phyloP scores from a whole-genome alignment of 2,888 invertebrate genomes.

The Platycheirus albimanus region DNA sequence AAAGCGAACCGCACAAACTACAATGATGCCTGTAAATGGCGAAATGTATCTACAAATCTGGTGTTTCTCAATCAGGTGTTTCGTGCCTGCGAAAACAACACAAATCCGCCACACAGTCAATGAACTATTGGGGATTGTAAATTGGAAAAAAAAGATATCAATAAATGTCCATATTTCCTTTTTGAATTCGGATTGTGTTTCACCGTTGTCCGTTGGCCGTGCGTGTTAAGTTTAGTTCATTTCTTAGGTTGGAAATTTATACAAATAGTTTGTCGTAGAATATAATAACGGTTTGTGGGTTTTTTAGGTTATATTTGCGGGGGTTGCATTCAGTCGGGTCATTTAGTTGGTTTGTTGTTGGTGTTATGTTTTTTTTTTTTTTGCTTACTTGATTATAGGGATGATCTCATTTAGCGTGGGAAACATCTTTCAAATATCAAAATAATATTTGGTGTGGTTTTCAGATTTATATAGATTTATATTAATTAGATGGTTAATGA shows the following conservation, averaged over 20 bases:
- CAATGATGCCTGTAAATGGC: conserved; percentile 56
- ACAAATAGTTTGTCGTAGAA: too few species aligned
- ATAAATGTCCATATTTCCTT: conserved; percentile 55
- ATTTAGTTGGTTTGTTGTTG: conserved; percentile 8
- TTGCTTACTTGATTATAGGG: conserved; percentile 28
- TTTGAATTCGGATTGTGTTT: neutral
- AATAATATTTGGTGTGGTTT: conserved; percentile 2
- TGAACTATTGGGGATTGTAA: conserved; percentile 51
- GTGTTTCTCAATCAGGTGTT: conserved; percentile 44
- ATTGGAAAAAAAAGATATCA: conserved; percentile 58
- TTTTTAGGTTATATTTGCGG: conserved; percentile 5
- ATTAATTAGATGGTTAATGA: too few species aligned
- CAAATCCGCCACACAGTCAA: conserved; percentile 62
- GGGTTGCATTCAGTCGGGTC: conserved; percentile 20
- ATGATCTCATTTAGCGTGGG: conserved; percentile 60
- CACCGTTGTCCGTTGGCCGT: conserved; percentile 14
- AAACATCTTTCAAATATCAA: conserved; percentile 35
- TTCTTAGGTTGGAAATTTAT: conserved; percentile 11
- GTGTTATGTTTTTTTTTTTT: conserved; percentile 15
- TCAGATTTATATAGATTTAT: neutral
- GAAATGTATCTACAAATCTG: conserved; percentile 36
- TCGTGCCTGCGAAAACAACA: conserved; percentile 26
- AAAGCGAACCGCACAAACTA: conserved; percentile 15
- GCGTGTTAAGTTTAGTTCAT: conserved; percentile 19
- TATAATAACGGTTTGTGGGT: conserved; percentile 14